A percentile compares a stretch with the other conserved stretches of the same genome.
phyloP scores from a whole-genome alignment of 2,113 vertebrate genomes.

The Dipodomys spectabilis region DNA sequence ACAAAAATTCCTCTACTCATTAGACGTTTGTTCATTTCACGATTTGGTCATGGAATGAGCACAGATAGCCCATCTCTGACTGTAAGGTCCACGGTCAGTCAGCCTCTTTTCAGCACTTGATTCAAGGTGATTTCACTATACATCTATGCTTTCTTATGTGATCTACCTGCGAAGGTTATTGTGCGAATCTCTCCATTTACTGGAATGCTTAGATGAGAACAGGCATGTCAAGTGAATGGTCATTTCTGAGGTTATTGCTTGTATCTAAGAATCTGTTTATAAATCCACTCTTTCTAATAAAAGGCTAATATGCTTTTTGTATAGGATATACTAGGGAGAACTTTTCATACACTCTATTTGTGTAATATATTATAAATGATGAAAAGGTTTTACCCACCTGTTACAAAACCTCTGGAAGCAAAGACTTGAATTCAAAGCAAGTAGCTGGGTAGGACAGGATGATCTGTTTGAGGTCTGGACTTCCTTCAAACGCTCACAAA shows the following conservation, averaged over 20 bases:
- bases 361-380: slow-evolving; percentile 70
- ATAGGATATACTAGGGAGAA: slow-evolving; percentile 72
- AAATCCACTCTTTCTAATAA: slow-evolving; percentile 29
- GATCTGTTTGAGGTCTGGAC: slow-evolving; percentile 38
- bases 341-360: slow-evolving; percentile 69
- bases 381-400: slow-evolving; percentile 81
- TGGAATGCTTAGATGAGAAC: neutral
- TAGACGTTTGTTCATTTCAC: neutral
- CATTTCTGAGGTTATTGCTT: neutral
- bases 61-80: neutral
- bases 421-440: slow-evolving; percentile 62
- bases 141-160: neutral
- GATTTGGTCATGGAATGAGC: neutral
- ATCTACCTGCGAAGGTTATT: accelerated
- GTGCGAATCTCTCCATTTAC: neutral
- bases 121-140: neutral
- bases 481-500: slow-evolving; percentile 49
- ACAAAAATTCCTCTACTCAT: too few relatives aligned
- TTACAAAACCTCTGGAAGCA: slow-evolving; percentile 73
- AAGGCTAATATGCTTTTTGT: slow-evolving; percentile 41
- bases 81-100: accelerated
- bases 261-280: neutral
- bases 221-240: neutral
- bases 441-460: slow-evolving; percentile 51
- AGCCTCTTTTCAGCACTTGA: neutral